Conservation (phyloP, 2,113 vertebrate species). For the Emydura subglobosa region DNA sequence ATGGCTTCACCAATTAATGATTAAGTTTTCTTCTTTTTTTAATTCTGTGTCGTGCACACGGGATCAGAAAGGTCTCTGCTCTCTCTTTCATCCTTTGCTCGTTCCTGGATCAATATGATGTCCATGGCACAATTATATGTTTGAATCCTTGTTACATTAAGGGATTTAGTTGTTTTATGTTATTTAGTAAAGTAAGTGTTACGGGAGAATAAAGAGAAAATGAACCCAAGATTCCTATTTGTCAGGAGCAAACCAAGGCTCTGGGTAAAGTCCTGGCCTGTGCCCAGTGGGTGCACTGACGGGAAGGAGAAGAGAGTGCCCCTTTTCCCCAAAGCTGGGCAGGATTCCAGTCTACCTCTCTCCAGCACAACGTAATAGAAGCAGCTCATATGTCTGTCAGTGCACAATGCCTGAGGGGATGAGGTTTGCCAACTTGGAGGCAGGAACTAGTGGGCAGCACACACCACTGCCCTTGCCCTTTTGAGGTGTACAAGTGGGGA, state of each 20-base stretch:
- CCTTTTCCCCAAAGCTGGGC: background rate
- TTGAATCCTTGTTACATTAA: conserved; percentile 11
- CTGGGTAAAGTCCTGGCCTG: background rate
- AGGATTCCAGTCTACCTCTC: background rate
- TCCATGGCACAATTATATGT: background rate
- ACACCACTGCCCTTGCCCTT: background rate
- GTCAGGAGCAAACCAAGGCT: background rate
- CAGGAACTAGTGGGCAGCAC: background rate
- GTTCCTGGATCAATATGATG: background rate
- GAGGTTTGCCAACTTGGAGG: background rate
- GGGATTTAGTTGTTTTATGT: conserved; percentile 34
- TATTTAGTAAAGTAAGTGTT: background rate
- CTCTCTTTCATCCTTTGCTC: background rate
- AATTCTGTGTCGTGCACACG: conserved; percentile 16
- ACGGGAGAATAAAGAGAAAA: background rate
- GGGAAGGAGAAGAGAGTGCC: background rate
- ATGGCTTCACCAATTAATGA: conserved; percentile 69
- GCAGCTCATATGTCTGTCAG: background rate
- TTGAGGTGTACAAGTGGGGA: background rate
- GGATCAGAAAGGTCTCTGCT: background rate
- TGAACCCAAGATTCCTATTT: background rate
- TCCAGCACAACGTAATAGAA: background rate
- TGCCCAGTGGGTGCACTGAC: background rate
- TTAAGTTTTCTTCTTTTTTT: conserved; percentile 66
- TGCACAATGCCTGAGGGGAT: background rate